A percentile compares a stretch with the other conserved stretches of the same genome.
Conservation (phyloP, 2,113 vertebrate genomes). For the Zeus faber region DNA sequence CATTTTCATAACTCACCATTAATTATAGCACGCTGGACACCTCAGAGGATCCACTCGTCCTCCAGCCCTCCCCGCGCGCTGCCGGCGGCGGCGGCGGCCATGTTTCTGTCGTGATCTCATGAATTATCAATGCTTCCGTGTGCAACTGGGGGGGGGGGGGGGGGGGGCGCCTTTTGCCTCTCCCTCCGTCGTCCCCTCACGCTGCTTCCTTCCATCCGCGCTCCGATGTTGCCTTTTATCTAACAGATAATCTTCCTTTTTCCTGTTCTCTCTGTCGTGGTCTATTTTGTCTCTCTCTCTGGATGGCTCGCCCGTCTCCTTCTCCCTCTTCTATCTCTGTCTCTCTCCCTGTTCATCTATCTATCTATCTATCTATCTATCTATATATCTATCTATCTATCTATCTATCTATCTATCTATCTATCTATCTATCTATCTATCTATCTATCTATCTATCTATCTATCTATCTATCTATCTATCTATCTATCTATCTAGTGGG, state of each 20-base stretch:
- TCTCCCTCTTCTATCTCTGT: not conserved
- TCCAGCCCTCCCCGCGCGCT: slow-evolving; percentile 14
- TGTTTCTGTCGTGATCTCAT: too few species aligned
- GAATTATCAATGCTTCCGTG: slow-evolving; percentile 38
- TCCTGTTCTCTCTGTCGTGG: not conserved
- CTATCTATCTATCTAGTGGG: slow-evolving; percentile 73
- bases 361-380: too few species aligned
- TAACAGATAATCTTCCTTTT: too few species aligned
- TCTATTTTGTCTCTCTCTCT: slow-evolving; percentile 10
- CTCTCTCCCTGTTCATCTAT: too few species aligned
- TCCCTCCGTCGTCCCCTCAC: not conserved
- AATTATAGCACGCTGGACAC: slow-evolving; percentile 38
- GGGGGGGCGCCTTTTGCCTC: too few species aligned
- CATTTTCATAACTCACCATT: too few species aligned
- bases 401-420: not conserved
- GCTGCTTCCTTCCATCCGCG: not conserved
- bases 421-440: not conserved
- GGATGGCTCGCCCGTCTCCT: too few species aligned
- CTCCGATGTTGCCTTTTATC: not conserved
- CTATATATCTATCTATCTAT: too few species aligned
- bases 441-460: not conserved
- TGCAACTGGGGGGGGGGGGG: not conserved
- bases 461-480: not conserved
- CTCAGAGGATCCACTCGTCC: slow-evolving; percentile 31
- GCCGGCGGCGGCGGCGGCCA: slow-evolving; percentile 14